Evolutionary conservation across 2,113 vertebrate species (phyloP), one percentile per base, ranked within the genome.

Genomic region (Dipodomys ordii): DNA sequence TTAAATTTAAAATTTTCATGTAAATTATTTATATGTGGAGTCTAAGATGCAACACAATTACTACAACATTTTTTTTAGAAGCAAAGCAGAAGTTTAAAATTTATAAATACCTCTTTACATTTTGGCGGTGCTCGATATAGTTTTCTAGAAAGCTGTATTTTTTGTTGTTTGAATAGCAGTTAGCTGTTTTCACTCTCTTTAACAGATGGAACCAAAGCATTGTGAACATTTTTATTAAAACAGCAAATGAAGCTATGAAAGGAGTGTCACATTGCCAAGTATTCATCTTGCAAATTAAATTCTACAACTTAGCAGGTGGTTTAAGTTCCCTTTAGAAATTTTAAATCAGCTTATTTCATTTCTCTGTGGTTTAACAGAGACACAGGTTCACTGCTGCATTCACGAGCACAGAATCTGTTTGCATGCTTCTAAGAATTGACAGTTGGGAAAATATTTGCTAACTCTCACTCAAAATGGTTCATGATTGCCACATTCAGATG

Each of bases 201-300:
- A 98, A 98, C 98, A 98, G 98, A 98, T 98, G 98, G 98, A 97
- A 97, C 95, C 87, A 92, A 96, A 96, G 96, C 96, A 96, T 97
- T 97, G 96, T 98, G 97, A 98, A 97, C 97, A 97, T 98, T 98
- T 98, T 97, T 97, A 98, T 98, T 98, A 98, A 97, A 98, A 98
- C 97, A 98, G 97, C 97, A 98, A 98, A 98, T 97, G 97, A 97
- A 97, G 97, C 96, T 96, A 96, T 97, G 98, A 97, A 85, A 97
- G 97, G 98, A 98, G 98, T 97, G 98, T 97, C 98, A 98, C 97
- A 98, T 98, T 98, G 98, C 20, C 6, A 97, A 98, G 98, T 97
- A 98, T 98, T 98, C 97, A 98, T 98, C 98, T 98, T 97, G 97
- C 96, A 98, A 98, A 98, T 98, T 98, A 98, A 98, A 98, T 98